phyloP scores from a whole-genome alignment of 2,113 vertebrate genomes.

The Gobiocypris rarus region DNA sequence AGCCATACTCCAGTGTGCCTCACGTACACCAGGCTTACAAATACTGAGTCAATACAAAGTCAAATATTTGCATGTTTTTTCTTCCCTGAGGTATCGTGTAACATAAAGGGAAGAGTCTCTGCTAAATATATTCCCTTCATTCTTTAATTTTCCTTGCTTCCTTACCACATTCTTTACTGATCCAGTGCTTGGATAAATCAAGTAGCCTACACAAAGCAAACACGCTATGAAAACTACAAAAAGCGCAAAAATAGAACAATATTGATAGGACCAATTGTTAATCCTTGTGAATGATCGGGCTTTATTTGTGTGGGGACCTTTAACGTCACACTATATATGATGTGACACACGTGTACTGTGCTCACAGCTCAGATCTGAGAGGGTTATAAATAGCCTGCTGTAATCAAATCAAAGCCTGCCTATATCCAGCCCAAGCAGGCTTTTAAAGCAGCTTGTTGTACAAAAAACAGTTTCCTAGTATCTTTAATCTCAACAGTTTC shows the following conservation, averaged over 20 bases:
- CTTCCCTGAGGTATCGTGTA: background rate
- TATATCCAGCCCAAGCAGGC: background rate
- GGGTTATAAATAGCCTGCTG: conserved; percentile 6
- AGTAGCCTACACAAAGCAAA: background rate
- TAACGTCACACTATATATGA: background rate
- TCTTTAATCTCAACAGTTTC: background rate
- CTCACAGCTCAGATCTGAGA: background rate
- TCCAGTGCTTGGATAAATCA: background rate
- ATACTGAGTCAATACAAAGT: background rate
- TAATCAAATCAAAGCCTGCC: background rate
- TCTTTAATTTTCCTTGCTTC: background rate
- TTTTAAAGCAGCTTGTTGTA: background rate
- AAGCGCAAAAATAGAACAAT: background rate
- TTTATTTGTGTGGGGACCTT: background rate
- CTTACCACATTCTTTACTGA: background rate
- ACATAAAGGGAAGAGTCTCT: background rate
- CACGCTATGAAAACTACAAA: background rate
- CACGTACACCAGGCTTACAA: background rate
- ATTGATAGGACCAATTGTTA: background rate
- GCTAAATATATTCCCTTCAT: background rate
- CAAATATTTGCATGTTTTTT: conserved; percentile 29
- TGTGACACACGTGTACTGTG: background rate
- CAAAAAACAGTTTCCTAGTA: background rate
- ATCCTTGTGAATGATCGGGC: background rate
- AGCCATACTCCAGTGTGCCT: background rate